Percentiles rank a stretch among this genome's conserved stretches.
Conservation (phyloP, 2,797 vertebrate genomes). For the Sebastes alutus region DNA sequence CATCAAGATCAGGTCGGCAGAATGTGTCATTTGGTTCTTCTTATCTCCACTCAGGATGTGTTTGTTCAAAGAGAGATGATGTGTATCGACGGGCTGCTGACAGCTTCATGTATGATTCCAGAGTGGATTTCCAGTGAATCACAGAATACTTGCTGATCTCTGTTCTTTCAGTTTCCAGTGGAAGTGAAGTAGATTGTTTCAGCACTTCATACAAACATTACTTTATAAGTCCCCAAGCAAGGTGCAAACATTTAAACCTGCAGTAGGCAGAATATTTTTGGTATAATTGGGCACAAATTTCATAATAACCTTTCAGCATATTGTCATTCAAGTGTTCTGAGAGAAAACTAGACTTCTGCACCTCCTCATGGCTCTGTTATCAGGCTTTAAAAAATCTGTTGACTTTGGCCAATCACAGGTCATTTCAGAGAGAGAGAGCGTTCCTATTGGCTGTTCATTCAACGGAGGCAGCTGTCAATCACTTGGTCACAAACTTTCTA, state of each 20-base stretch:
- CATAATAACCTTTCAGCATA: too few species aligned
- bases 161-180: background rate
- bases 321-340: too few species aligned
- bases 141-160: background rate
- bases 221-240: background rate
- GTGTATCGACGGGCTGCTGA: conserved; percentile 1
- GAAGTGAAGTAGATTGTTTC: background rate
- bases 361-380: too few species aligned
- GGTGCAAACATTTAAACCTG: background rate
- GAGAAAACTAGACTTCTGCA: too few species aligned
- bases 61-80: conserved; percentile 7
- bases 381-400: too few species aligned
- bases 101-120: background rate
- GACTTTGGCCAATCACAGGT: too few species aligned
- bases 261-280: too few species aligned
- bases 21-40: background rate
- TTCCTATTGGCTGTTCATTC: too few species aligned
- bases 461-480: too few species aligned
- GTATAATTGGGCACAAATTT: too few species aligned
- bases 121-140: background rate
- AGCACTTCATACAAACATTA: background rate
- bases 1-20: conserved; percentile 12
- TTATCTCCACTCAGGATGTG: conserved; percentile 30
- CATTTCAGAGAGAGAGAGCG: too few species aligned
- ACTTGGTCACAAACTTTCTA: too few species aligned